Evolutionary conservation across 2,888 invertebrate species (phyloP).

Genomic region (Colletes collaris): DNA sequence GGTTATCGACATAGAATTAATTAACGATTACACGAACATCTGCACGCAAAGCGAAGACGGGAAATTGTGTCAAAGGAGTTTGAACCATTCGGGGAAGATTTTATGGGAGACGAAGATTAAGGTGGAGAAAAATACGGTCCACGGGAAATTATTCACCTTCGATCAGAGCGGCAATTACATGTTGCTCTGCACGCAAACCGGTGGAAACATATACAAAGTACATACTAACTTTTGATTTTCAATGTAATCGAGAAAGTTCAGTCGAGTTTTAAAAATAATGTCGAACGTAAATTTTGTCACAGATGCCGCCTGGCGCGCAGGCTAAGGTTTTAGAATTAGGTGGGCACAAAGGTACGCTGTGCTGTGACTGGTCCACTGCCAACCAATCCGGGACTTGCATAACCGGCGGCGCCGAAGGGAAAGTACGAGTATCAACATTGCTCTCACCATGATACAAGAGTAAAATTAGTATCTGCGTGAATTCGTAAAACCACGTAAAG

Average conservation of each 20-base stretch:
- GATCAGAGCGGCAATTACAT: constrained; percentile 82
- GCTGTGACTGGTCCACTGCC: constrained; percentile 86
- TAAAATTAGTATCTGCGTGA: constrained; percentile 80
- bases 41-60: constrained; percentile 85
- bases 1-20: constrained; percentile 84
- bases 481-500: constrained; percentile 72
- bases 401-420: constrained; percentile 86
- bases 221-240: not conserved
- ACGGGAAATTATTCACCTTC: constrained; percentile 81
- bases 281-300: constrained; percentile 41
- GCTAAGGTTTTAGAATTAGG: constrained; percentile 83
- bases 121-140: constrained; percentile 80
- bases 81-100: constrained; percentile 83
- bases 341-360: constrained; percentile 84
- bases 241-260: not conserved
- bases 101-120: constrained; percentile 81
- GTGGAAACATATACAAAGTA: constrained; percentile 82
- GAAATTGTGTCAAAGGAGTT: constrained; percentile 79
- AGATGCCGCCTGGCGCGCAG: constrained; percentile 81
- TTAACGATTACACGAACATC: constrained; percentile 85
- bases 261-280: not conserved
- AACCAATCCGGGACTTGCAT: constrained; percentile 86
- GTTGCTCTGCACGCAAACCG: constrained; percentile 81
- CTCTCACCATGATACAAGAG: constrained; percentile 83
- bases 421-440: constrained; percentile 85